Evolutionary conservation across 2,797 vertebrate species (phyloP), one percentile per base, ranked within the genome.

Genomic region (Hafferia zeledoni): DNA sequence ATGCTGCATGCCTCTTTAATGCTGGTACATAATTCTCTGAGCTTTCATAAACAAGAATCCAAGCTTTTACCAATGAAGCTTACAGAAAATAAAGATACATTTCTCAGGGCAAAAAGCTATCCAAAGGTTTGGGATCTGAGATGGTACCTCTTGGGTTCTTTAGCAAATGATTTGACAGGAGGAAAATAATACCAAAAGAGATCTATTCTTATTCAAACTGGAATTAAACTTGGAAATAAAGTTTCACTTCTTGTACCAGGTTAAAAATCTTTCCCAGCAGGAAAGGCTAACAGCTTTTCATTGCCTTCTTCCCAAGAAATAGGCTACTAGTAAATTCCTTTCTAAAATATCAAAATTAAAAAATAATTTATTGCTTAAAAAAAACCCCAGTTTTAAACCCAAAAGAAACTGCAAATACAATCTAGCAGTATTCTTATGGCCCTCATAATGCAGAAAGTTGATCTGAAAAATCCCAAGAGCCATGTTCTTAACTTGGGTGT

Each of bases 391-490:
- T 41, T 19, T 30, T 59, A 52, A 76, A 79, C 14, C 24, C 10
- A 65, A 80, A 67, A 8, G 9, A 28, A 72, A 57, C 23, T 10
- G 12, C 7, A 65, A 80, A 64, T 9, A 46, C 8, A 50, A 30
- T 37, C 8, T 46, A 65, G 25, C 15, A 65, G 28, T 28, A 37
- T 49, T 35, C 27, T 57, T 69, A 64, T 30, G 35, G 60, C 6
- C 10, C 31, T n/a, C 0, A 1, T 35, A 68, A 82, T 0, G 9
- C 6, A 41, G 19, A 52, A 70, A 59, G 63, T 28, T 0, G 1
- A 83, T 16, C 20, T 50, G 39, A 74, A 22, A 16, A 49, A 65
- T 56, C 30, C 30, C 56, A 59, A 63, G 24, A 46, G 23, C 13
- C 17, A 8, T 28, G 9, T 52, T 44, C 15, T 84, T 61, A 27